Conservation (phyloP, 2,888 invertebrate species). For the Prenolepis imparis region DNA sequence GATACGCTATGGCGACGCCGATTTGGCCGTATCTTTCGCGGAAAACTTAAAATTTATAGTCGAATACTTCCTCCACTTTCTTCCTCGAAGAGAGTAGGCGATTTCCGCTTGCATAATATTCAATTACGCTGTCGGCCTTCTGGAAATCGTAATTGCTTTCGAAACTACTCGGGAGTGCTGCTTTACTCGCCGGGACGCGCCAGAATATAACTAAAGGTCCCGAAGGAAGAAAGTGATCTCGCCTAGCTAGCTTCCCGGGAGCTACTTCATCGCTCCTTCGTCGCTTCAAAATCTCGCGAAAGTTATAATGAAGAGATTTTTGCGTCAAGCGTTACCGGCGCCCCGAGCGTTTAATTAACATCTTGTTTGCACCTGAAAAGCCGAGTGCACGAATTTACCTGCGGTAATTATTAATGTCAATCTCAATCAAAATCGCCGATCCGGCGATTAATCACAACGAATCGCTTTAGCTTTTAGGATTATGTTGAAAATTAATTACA, state of each 20-base stretch:
- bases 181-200: constrained; percentile 33
- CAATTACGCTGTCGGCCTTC: constrained; percentile 51
- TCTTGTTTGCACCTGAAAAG: constrained; percentile 75
- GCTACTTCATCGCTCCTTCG: constrained; percentile 44
- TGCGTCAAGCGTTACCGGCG: constrained; percentile 56
- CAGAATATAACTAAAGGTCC: constrained; percentile 38
- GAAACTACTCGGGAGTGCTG: constrained; percentile 51
- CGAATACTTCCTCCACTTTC: constrained; percentile 38
- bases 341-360: constrained; percentile 77
- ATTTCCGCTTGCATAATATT: constrained; percentile 46
- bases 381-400: constrained; percentile 33
- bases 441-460: constrained; percentile 31
- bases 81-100: background rate
- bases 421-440: constrained; percentile 58
- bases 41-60: constrained; percentile 48
- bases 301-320: constrained; percentile 81
- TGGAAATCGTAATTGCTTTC: constrained; percentile 54
- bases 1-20: background rate
- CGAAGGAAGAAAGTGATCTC: constrained; percentile 49
- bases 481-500: constrained; percentile 7
- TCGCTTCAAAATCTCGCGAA: constrained; percentile 72
- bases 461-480: background rate
- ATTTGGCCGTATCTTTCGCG: constrained; percentile 27
- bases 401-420: constrained; percentile 69
- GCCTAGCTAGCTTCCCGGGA: background rate